phyloP scores from a whole-genome alignment of 2,888 invertebrate species.

The Apotomis capreana region DNA sequence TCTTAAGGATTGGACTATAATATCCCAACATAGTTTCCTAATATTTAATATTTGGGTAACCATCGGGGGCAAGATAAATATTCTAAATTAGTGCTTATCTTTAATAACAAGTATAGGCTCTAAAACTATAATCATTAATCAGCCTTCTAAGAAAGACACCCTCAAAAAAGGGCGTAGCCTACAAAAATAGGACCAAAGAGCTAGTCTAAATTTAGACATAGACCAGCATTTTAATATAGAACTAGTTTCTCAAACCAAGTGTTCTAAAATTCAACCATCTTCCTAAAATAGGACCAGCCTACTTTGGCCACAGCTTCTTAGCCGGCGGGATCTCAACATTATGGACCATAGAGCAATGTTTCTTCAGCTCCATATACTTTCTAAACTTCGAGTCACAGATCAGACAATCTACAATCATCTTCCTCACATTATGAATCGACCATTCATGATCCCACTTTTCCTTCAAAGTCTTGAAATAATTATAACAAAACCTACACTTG shows the following conservation, averaged over 20 bases:
- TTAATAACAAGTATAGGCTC: too few species aligned
- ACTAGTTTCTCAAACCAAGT: background rate
- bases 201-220: too few species aligned
- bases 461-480: slow-evolving; percentile 64
- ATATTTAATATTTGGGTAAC: too few species aligned
- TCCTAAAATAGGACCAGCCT: slow-evolving; percentile 39
- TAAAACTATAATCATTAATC: too few species aligned
- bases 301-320: slow-evolving; percentile 58
- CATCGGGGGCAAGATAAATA: too few species aligned
- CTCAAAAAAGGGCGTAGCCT: too few species aligned
- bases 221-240: background rate
- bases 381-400: slow-evolving; percentile 71
- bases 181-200: too few species aligned
- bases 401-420: slow-evolving; percentile 70
- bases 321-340: slow-evolving; percentile 62
- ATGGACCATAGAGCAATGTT: slow-evolving; percentile 64
- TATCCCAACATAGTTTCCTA: too few species aligned
- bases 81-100: too few species aligned
- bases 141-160: too few species aligned
- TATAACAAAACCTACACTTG: slow-evolving; percentile 67
- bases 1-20: too few species aligned
- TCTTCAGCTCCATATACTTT: slow-evolving; percentile 71
- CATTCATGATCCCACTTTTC: slow-evolving; percentile 81
- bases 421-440: slow-evolving; percentile 71
- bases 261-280: slow-evolving; percentile 14